These are phyloP conservation scores for Lordiphosa collinella DNA, from an alignment of 1,140 invertebrate genomes.

Conservation along the genomic window DNA sequence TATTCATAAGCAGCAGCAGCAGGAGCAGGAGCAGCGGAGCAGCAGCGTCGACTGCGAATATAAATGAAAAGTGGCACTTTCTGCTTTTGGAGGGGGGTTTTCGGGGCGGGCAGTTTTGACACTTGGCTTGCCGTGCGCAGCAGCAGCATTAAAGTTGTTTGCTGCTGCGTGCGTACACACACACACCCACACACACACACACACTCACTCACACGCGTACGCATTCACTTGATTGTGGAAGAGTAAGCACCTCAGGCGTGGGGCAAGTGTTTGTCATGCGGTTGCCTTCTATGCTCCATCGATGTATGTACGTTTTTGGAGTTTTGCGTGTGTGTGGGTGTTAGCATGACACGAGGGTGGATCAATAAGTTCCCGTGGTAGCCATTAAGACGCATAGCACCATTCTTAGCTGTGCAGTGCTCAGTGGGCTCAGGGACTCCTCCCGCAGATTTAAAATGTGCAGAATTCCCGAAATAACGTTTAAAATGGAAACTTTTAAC, in stretches of 20 bases:
- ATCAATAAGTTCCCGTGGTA: too few species aligned
- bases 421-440: too few species aligned
- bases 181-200: slow-evolving; percentile 22
- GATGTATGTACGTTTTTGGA: neutral
- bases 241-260: neutral
- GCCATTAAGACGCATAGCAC: too few species aligned
- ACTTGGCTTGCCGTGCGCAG: slow-evolving; percentile 60
- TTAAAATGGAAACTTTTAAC: too few species aligned
- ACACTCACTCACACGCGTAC: slow-evolving; percentile 3
- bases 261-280: slow-evolving; percentile 47
- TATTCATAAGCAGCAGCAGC: slow-evolving; percentile 57
- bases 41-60: slow-evolving; percentile 24
- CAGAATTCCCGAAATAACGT: too few species aligned
- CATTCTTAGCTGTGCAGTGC: too few species aligned
- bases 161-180: slow-evolving; percentile 68
- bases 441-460: too few species aligned
- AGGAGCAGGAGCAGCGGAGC: slow-evolving; percentile 18
- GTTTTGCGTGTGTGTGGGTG: slow-evolving; percentile 7
- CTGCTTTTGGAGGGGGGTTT: slow-evolving; percentile 56
- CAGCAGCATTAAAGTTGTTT: slow-evolving; percentile 67
- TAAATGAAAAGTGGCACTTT: slow-evolving; percentile 68
- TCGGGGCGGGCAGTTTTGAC: slow-evolving; percentile 62
- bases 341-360: too few species aligned
- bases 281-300: slow-evolving; percentile 26
- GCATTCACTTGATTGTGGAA: neutral